Evolutionary conservation across 2,888 invertebrate genomes (phyloP).

Genomic region (Drosophila kanekoi): DNA sequence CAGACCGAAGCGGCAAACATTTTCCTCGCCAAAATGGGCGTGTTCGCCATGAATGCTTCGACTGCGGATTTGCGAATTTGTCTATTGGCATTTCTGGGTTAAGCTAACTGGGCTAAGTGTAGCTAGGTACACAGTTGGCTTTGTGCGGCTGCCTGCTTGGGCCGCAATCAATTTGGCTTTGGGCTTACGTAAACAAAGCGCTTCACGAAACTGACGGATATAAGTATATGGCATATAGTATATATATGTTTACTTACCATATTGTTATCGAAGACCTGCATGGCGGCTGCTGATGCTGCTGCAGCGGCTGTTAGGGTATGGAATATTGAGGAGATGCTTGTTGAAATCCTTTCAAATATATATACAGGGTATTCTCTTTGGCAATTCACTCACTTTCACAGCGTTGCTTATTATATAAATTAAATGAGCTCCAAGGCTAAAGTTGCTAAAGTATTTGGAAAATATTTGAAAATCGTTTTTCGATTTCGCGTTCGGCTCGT

Average conservation of each 20-base stretch:
- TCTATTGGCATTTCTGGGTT: slow-evolving; percentile 68
- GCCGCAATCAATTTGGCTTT: slow-evolving; percentile 47
- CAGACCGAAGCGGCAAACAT: slow-evolving; percentile 30
- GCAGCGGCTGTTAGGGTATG: slow-evolving; percentile 26
- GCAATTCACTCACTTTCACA: slow-evolving; percentile 66
- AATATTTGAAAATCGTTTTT: slow-evolving; percentile 34
- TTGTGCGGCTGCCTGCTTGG: slow-evolving; percentile 8
- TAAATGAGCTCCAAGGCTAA: slow-evolving; percentile 19
- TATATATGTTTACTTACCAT: slow-evolving; percentile 68
- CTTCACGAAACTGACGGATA: slow-evolving; percentile 1
- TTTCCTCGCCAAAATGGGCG: slow-evolving; percentile 48
- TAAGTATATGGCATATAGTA: not conserved
- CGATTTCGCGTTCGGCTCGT: slow-evolving; percentile 55
- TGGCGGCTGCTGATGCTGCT: slow-evolving; percentile 52
- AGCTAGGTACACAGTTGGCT: slow-evolving; percentile 32
- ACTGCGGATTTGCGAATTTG: slow-evolving; percentile 31
- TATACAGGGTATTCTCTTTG: not conserved
- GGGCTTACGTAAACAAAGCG: slow-evolving; percentile 38
- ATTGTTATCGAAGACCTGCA: slow-evolving; percentile 83
- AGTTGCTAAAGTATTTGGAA: slow-evolving; percentile 16
- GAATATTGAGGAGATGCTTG: slow-evolving; percentile 2
- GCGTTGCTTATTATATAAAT: slow-evolving; percentile 40
- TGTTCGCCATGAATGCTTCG: slow-evolving; percentile 21
- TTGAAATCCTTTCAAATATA: not conserved
- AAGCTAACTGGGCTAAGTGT: slow-evolving; percentile 70